Percentiles rank a stretch among this genome's conserved stretches.
phyloP scores from a whole-genome alignment of 2,888 invertebrate species.

The Patella depressa region DNA sequence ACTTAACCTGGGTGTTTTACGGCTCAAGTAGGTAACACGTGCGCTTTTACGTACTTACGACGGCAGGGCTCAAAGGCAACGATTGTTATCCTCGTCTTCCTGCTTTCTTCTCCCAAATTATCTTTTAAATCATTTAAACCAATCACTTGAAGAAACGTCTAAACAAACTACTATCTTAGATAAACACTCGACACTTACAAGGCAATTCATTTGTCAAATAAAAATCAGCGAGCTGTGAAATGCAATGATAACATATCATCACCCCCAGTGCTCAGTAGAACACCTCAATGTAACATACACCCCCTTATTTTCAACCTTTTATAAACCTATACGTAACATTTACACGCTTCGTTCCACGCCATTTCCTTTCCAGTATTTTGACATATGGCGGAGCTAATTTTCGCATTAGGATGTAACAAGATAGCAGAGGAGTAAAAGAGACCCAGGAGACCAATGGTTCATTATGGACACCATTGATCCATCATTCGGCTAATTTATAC shows the following conservation, averaged over 20 bases:
- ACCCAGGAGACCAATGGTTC: not conserved
- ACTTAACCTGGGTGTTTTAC: not conserved
- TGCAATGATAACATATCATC: constrained; percentile 1
- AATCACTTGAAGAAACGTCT: constrained; percentile 7
- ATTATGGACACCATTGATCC: not conserved
- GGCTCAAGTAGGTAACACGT: not conserved
- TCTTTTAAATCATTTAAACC: constrained; percentile 6
- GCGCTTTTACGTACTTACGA: not conserved
- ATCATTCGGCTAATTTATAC: not conserved
- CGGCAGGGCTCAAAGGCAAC: not conserved
- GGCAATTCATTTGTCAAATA: constrained; percentile 6
- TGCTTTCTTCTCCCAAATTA: not conserved
- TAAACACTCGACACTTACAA: constrained; percentile 7
- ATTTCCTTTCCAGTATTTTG: not conserved
- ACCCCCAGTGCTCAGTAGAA: not conserved
- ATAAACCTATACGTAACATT: constrained; percentile 1
- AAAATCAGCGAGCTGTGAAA: not conserved
- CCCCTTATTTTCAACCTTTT: not conserved
- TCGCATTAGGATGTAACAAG: not conserved
- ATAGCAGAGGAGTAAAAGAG: not conserved
- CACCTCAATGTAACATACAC: not conserved
- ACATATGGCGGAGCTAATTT: constrained; percentile 5
- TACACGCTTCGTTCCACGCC: not conserved
- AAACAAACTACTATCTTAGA: constrained; percentile 1
- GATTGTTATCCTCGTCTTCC: constrained; percentile 8